phyloP scores from a whole-genome alignment of 92 coral and sea anemone genomes.

The Parazoanthus swiftii region DNA sequence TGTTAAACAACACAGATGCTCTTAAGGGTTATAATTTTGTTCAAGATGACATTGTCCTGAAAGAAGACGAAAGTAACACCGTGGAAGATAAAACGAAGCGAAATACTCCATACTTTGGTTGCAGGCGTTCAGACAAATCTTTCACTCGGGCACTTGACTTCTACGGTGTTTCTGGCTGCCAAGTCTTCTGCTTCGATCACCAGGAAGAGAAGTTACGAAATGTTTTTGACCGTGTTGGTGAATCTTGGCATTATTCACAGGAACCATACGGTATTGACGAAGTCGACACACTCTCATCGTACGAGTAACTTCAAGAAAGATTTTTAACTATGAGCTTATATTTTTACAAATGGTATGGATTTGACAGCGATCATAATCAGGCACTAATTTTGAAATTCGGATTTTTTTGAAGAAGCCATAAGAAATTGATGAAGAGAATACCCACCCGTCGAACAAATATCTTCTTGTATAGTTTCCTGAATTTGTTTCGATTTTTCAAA shows the following conservation, averaged over 20 bases:
- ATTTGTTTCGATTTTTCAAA: too few species aligned
- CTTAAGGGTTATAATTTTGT: constrained; percentile 51
- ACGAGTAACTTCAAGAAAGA: not conserved
- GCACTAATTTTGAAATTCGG: too few species aligned
- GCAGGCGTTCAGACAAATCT: constrained; percentile 36
- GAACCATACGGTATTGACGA: not conserved
- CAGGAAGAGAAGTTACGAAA: constrained; percentile 44
- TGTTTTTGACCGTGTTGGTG: constrained; percentile 49
- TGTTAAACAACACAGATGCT: constrained; percentile 47
- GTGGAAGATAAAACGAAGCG: constrained; percentile 11
- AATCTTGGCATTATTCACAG: constrained; percentile 13
- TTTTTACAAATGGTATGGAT: too few species aligned
- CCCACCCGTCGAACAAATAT: too few species aligned
- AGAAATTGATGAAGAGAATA: too few species aligned
- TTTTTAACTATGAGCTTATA: too few species aligned
- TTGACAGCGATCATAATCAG: too few species aligned
- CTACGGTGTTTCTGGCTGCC: constrained; percentile 55
- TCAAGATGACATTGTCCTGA: constrained; percentile 52
- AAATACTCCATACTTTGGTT: constrained; percentile 45
- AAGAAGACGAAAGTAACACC: constrained; percentile 31
- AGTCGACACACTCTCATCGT: not conserved
- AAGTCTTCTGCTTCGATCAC: constrained; percentile 42
- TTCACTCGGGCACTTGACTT: constrained; percentile 46
- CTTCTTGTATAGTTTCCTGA: too few species aligned
- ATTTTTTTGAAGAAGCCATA: too few species aligned